A percentile compares a stretch with the other conserved stretches of the same genome.
Conservation (phyloP, 2,113 vertebrate genomes). For the Colistium nudipinnis region DNA sequence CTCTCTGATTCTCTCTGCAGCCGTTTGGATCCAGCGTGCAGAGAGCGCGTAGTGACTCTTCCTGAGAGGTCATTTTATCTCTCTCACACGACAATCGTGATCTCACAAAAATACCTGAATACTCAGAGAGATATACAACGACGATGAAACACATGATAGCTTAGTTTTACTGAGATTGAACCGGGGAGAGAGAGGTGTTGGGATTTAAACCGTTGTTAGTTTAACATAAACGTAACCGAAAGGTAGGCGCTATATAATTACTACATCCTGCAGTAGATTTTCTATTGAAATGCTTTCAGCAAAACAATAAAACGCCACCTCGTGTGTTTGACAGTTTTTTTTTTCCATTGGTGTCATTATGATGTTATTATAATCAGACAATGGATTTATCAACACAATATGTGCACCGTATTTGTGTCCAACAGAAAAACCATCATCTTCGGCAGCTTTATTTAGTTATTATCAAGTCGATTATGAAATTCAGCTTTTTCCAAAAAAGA, state of each 20-base stretch:
- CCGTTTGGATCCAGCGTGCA: slow-evolving; percentile 44
- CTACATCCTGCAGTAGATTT: slow-evolving; percentile 18
- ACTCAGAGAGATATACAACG: slow-evolving; percentile 54
- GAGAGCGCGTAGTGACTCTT: slow-evolving; percentile 49
- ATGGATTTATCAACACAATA: slow-evolving; percentile 3
- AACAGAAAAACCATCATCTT: slow-evolving; percentile 17
- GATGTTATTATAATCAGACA: slow-evolving; percentile 7
- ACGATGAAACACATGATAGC: slow-evolving; percentile 44
- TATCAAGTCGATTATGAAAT: slow-evolving; percentile 21
- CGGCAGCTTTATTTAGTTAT: slow-evolving; percentile 35
- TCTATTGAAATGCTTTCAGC: slow-evolving; percentile 28
- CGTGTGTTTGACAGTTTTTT: neutral
- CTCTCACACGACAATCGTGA: slow-evolving; percentile 36
- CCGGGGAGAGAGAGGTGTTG: slow-evolving; percentile 34
- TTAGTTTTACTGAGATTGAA: slow-evolving; percentile 49
- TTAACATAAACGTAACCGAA: slow-evolving; percentile 33
- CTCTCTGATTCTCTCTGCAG: slow-evolving; percentile 15
- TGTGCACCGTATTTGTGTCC: slow-evolving; percentile 3
- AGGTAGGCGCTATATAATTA: neutral
- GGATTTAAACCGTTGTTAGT: slow-evolving; percentile 39
- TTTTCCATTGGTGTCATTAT: slow-evolving; percentile 2
- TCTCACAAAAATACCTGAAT: slow-evolving; percentile 68
- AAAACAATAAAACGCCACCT: slow-evolving; percentile 37
- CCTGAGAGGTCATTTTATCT: slow-evolving; percentile 51
- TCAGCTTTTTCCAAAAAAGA: slow-evolving; percentile 24